Percentiles rank a stretch among this genome's conserved stretches.
Evolutionary conservation across 2,113 vertebrate species (phyloP).

Genomic region (Cebus imitator): DNA sequence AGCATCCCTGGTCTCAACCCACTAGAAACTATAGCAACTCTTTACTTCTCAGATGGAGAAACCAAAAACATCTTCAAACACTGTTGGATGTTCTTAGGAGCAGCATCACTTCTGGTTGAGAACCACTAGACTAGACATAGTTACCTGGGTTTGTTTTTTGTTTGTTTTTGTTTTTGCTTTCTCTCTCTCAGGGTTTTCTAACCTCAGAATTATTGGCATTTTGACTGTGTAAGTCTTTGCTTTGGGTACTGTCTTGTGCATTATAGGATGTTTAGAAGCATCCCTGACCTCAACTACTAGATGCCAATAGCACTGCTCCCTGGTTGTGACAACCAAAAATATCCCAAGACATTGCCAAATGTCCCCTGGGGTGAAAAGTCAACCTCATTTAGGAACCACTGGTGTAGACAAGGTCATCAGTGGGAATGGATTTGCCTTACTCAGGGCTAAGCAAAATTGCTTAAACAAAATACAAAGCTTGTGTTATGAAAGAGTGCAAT

Average conservation of each 20-base stretch:
- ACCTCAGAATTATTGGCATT: not conserved
- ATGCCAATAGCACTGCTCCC: not conserved
- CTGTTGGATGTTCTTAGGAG: not conserved
- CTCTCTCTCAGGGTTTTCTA: not conserved
- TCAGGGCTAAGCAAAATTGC: not conserved
- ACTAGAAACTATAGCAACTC: not conserved
- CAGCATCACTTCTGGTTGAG: not conserved
- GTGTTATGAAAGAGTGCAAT: not conserved
- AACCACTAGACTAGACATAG: not conserved
- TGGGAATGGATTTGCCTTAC: not conserved
- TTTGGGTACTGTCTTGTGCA: not conserved
- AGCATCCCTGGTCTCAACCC: not conserved
- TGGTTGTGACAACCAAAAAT: conserved; percentile 14
- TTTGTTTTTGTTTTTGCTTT: not conserved
- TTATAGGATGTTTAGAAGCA: not conserved
- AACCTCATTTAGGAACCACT: not conserved
- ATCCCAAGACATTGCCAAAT: not conserved
- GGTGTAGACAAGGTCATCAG: not conserved
- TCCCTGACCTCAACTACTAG: not conserved
- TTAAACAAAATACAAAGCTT: not conserved
- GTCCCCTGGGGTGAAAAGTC: not conserved
- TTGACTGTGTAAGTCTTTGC: not conserved
- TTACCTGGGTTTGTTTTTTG: not conserved
- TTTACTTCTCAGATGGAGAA: not conserved
- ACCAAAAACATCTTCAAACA: not conserved